A percentile compares a stretch with the other conserved stretches of the same genome.
Conservation (phyloP, 1,140 invertebrate genomes). For the Drosophila takahashii region DNA sequence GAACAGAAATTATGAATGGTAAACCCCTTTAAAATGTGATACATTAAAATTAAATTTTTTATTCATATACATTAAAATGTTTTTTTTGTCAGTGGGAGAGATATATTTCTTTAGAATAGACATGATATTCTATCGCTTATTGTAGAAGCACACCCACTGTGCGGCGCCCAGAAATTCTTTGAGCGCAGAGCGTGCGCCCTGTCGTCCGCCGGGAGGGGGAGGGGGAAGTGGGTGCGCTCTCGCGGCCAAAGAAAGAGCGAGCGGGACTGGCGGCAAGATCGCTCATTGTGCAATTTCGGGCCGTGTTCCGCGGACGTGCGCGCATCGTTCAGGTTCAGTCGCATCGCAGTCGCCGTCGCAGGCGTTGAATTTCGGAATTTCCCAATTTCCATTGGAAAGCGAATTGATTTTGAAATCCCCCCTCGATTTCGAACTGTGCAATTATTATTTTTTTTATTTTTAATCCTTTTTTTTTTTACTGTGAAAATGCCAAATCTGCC, state of each 20-base stretch:
- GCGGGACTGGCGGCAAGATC: slow-evolving; percentile 21
- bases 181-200: slow-evolving; percentile 30
- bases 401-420: slow-evolving; percentile 9
- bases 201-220: neutral
- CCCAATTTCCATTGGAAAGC: slow-evolving; percentile 16
- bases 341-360: slow-evolving; percentile 36
- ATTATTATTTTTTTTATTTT: slow-evolving; percentile 19
- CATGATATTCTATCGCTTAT: too few relatives aligned
- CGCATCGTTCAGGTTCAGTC: slow-evolving; percentile 19
- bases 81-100: too few relatives aligned
- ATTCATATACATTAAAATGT: too few relatives aligned
- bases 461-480: slow-evolving; percentile 11
- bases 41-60: too few relatives aligned
- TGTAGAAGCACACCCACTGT: slow-evolving; percentile 2
- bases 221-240: neutral
- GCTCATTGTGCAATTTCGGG: slow-evolving; percentile 73
- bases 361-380: slow-evolving; percentile 1
- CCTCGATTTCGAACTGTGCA: slow-evolving; percentile 8
- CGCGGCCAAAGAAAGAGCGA: slow-evolving; percentile 2
- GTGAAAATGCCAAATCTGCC: slow-evolving; percentile 46
- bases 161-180: slow-evolving; percentile 33
- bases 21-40: too few relatives aligned
- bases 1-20: too few relatives aligned
- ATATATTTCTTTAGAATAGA: too few relatives aligned
- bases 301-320: slow-evolving; percentile 63